Evolutionary conservation across 1,140 invertebrate genomes (phyloP).

Genomic region (Schlechtendalia chinensis): DNA sequence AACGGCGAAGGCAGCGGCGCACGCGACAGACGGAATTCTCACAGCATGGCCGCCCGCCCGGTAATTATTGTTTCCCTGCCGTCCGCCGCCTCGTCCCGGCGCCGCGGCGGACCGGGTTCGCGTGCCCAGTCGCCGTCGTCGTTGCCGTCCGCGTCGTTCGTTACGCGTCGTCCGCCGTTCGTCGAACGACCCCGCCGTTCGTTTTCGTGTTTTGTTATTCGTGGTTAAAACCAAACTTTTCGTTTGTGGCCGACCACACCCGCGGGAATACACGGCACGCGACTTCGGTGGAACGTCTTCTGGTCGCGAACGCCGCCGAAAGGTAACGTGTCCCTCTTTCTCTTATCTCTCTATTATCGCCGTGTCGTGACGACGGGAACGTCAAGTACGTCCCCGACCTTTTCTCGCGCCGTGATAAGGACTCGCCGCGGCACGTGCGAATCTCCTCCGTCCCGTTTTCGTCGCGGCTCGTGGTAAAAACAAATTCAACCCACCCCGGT

Average conservation of each 20-base stretch:
- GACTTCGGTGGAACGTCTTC: too few species aligned
- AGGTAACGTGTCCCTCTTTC: too few species aligned
- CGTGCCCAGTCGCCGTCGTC: constrained; percentile 12
- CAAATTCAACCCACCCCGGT: too few species aligned
- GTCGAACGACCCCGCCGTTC: not conserved
- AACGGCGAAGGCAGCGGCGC: not conserved
- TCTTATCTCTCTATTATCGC: too few species aligned
- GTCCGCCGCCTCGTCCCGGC: not conserved
- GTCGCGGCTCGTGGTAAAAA: too few species aligned
- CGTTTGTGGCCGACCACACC: not conserved
- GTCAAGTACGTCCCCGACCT: too few species aligned
- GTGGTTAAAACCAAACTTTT: not conserved
- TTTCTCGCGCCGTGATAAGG: too few species aligned
- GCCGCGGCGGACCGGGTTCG: not conserved
- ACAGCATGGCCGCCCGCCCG: constrained; percentile 45
- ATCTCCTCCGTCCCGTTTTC: too few species aligned
- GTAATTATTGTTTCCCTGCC: constrained; percentile 27
- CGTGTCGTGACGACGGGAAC: too few species aligned
- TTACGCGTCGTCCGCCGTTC: too few species aligned
- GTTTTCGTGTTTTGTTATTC: not conserved
- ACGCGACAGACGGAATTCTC: constrained; percentile 40
- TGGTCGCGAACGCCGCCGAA: not conserved
- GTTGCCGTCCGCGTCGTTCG: not conserved
- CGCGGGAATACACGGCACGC: not conserved
- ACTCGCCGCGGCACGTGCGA: too few species aligned